Base-by-base conservation (phyloP, 2,113 vertebrate genomes). In the Piprites chloris region DNA sequence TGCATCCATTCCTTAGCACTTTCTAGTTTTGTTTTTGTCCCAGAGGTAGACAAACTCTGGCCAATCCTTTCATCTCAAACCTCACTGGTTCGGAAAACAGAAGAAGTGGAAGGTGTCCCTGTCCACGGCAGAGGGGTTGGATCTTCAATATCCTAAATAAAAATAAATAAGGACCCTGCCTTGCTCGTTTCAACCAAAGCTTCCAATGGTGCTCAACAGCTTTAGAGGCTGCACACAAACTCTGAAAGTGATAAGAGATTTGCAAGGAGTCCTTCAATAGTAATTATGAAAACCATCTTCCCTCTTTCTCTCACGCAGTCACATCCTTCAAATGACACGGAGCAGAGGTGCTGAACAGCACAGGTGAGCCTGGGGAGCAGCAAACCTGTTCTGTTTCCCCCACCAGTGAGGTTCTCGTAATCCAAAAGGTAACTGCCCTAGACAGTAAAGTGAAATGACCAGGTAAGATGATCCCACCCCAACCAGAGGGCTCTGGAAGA, bases 11-110 rank as follows among this genome's bases (percentile, higher is more conserved):
- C 96, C 97, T 97, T 98, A 97, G 94, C 89, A 78, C 97, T 97
- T 98, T 97, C 97, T 97, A 86, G 82, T 91, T 97, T 97, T 62
- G 86, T 94, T 97, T 96, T 87, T 96, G 93, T 97, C 89, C 98
- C 97, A 98, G 98, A 98, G 98, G 97, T 98, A 98, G 98, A 98
- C 92, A 93, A 97, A 96, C 98, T 98, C 98, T 98, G 98, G 98
- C 96, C 97, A 97, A 96, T 97, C 87, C 84, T 97, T 97, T 97
- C 91, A 80, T 95, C 92, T 96, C 95, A 97, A 97, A 97, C 97
- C 97, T 98, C 97, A 97, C 97, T 97, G 97, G 97, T 97, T 97
- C 97, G 95, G 97, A 96, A 98, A 98, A 97, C 98, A 98, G 97
- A 98, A 96, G 91, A 96, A 83, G 47, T 33, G 72, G 74, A 59